Evolutionary conservation across 1,140 invertebrate species (phyloP), one percentile per base, ranked within the genome.

Genomic region (Zaprionus capensis): DNA sequence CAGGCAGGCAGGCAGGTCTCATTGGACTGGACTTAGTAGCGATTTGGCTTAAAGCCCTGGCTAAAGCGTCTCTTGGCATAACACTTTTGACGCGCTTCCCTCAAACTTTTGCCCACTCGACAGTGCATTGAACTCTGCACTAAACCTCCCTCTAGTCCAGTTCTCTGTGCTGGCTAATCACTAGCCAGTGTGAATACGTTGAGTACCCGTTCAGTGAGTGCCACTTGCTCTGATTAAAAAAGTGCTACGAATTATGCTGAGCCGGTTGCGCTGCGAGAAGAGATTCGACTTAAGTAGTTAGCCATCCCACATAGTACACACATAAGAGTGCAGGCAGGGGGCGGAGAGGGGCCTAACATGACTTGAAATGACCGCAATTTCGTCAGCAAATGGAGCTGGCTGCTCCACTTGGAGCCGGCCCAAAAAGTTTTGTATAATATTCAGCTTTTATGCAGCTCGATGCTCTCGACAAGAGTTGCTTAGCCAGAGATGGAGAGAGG

Each of bases 141-240:
- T 7, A 5, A 6, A 12, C 15, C 51, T 28, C 49, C 24, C 22
- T n/a, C 53, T 24, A 26, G 55, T 15, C 22, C 20, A 34, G 20
- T 12, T 20, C 63, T 36, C 14, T 56, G 46, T 46, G 17, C 6
- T 49, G 61, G 76, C 82, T 86, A 87, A 86, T 86, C 82, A 80
- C 41, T 76, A 75, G 82, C 63, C 80, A 73, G 67, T 61, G 15
- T 12, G 20, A 26, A 34, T 58, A 12, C 15, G 28, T 34, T 38
- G 41, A 49, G 41, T 65, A 62, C 70, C 70, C 53, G 61, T 64
- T 34, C 31, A 4, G 31, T 34, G 31, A 34, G 31, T 34, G 79
- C 83, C 84, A 86, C 84, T 86, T 86, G 83, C 84, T 86, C 83
- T 86, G 83, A 86, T 86, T 86, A 88, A 87, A 87, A 86, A 76